Evolutionary conservation across 2,113 vertebrate genomes (phyloP), one percentile per base, ranked within the genome.

Genomic region (Campylomormyrus tamandua): DNA sequence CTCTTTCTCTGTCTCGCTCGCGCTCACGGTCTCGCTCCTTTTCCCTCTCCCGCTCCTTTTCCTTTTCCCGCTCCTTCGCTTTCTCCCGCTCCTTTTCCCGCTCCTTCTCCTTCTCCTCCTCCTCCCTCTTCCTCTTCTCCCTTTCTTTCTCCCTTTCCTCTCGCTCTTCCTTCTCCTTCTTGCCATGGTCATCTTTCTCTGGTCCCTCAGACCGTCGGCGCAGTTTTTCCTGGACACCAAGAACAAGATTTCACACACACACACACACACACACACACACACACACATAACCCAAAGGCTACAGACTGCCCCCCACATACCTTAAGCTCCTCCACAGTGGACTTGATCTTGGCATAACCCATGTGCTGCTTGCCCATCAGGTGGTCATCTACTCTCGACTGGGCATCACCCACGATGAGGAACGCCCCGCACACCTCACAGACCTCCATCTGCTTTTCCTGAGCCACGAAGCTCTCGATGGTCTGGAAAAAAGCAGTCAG

Each of bases 381-480:
- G 93, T 99, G 98, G 93, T 99, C 98, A 52, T 99, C 98, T 92
- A 99, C 98, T 66, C 98, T 94, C 91, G 98, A 99, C 93, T 99
- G 98, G 66, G 98, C 98, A 87, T 99, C 98, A 83, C 98, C 98
- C 83, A 99, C 98, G 66, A 99, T 99, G 93, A 99, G 96, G 94
- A 99, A 99, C 87, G 98, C 98, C 91, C 98, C 98, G 91, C 98
- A 99, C 53, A 99, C 98, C 95, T 99, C 98, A 92, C 98, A 99
- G 91, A 99, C 98, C 95, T 99, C 98, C 98, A 99, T 99, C 93
- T 99, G 98, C 94, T 99, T 99, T 95, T 99, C 98, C 93, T 99
- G 98, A 84, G 98, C 98, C 39, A 98, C 98, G 96, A 99, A 99
- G 94, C 97, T 99, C 94, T 99, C 98, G 77, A 99, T 99, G 1